Conservation (phyloP, 2,113 vertebrate genomes). For the Hypanus sabinus region DNA sequence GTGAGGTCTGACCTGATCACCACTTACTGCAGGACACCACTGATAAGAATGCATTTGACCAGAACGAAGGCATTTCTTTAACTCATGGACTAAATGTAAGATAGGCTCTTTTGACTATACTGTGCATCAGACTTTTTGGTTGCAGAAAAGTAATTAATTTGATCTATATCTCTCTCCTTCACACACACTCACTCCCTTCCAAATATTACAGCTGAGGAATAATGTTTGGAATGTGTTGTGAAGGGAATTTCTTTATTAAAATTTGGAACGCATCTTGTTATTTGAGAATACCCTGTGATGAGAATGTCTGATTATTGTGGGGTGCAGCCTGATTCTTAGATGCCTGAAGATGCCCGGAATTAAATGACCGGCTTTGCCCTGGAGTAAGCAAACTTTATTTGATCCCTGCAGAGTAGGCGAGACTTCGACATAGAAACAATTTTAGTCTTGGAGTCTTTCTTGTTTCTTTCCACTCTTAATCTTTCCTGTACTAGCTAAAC, state of each 20-base stretch:
- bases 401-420: neutral
- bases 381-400: neutral
- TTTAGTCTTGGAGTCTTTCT: neutral
- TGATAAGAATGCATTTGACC: neutral
- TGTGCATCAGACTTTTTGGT: neutral
- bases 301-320: neutral
- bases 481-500: neutral
- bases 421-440: neutral
- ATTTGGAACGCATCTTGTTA: neutral
- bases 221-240: neutral
- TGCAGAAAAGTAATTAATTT: neutral
- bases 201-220: neutral
- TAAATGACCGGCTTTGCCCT: neutral
- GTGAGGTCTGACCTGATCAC: neutral
- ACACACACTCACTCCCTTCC: neutral
- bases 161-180: neutral
- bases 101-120: neutral
- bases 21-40: neutral
- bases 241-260: slow-evolving; percentile 10
- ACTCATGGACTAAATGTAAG: neutral
- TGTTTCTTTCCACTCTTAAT: neutral
- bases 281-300: neutral
- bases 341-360: neutral
- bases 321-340: no score
- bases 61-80: neutral